Evolutionary conservation across 2,888 invertebrate genomes (phyloP).

Genomic region (Meiosimyza platycephala): DNA sequence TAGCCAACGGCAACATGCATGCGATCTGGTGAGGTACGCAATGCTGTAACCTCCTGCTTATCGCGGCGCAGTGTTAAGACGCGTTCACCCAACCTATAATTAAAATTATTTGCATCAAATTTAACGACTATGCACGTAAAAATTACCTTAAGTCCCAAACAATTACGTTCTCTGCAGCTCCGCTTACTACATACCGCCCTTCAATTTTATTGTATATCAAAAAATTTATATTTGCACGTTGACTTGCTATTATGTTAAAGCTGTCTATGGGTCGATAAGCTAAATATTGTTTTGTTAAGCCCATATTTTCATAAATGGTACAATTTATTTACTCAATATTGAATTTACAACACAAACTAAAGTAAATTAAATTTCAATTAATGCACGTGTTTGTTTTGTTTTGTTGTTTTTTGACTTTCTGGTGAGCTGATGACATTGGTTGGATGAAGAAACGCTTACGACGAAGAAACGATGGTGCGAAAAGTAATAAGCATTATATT

Average conservation of each 20-base stretch:
- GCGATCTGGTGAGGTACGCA: conserved; percentile 82
- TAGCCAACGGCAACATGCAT: conserved; percentile 91
- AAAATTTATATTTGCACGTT: conserved; percentile 83
- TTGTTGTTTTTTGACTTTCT: too few species aligned
- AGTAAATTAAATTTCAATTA: neutral
- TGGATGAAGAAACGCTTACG: too few species aligned
- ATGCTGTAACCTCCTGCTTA: conserved; percentile 80
- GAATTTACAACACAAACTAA: conserved; percentile 20
- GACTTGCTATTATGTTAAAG: conserved; percentile 88
- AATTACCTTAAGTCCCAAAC: conserved; percentile 92
- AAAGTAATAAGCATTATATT: too few species aligned
- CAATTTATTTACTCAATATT: conserved; percentile 37
- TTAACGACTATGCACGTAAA: neutral
- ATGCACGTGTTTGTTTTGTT: neutral
- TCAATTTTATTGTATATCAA: conserved; percentile 81
- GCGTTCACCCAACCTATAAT: conserved; percentile 69
- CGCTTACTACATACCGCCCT: conserved; percentile 89
- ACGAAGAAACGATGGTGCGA: too few species aligned
- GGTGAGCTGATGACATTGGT: too few species aligned
- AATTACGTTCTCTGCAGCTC: conserved; percentile 92
- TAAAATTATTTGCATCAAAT: neutral
- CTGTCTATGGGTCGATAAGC: conserved; percentile 85
- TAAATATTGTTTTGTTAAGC: conserved; percentile 93
- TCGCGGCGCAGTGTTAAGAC: conserved; percentile 84
- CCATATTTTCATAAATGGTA: conserved; percentile 71